Percentiles rank a stretch among this genome's conserved stretches.
These are phyloP conservation scores for Cyprinella venusta DNA, from an alignment of 2,797 vertebrate species.

Conservation along the genomic window DNA sequence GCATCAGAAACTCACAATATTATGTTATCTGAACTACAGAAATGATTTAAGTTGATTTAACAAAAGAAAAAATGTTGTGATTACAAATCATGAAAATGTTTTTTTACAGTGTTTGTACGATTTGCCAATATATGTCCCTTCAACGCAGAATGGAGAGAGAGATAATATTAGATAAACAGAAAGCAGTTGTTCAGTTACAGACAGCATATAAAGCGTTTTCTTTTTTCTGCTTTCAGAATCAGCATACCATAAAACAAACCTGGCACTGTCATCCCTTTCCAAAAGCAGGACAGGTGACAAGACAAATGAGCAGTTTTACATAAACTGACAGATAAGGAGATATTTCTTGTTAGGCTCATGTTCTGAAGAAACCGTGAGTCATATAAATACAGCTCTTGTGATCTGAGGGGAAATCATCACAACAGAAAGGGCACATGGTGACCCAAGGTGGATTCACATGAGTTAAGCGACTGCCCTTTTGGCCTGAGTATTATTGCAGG, in stretches of 20 bases:
- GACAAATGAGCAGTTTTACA: constrained; percentile 47
- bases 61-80: too few relatives aligned
- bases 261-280: constrained; percentile 31
- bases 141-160: neutral
- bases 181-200: neutral
- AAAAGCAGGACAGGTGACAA: constrained; percentile 50
- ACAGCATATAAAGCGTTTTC: neutral
- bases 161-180: neutral
- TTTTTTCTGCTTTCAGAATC: constrained; percentile 1
- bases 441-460: constrained; percentile 8
- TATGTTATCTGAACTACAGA: too few relatives aligned
- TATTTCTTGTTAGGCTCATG: constrained; percentile 46
- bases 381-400: constrained; percentile 39
- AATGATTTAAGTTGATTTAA: too few relatives aligned
- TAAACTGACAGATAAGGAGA: constrained; percentile 60
- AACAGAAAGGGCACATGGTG: constrained; percentile 31
- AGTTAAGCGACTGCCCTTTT: constrained; percentile 22
- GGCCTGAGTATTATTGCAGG: constrained; percentile 43
- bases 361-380: constrained; percentile 43
- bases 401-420: constrained; percentile 41
- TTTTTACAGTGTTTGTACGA: neutral
- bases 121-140: neutral
- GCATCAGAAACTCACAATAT: too few relatives aligned
- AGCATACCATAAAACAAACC: constrained; percentile 39
- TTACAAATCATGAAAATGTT: too few relatives aligned